Evolutionary conservation across 92 coral and sea anemone genomes (phyloP).

Genomic region (Porites divaricata): DNA sequence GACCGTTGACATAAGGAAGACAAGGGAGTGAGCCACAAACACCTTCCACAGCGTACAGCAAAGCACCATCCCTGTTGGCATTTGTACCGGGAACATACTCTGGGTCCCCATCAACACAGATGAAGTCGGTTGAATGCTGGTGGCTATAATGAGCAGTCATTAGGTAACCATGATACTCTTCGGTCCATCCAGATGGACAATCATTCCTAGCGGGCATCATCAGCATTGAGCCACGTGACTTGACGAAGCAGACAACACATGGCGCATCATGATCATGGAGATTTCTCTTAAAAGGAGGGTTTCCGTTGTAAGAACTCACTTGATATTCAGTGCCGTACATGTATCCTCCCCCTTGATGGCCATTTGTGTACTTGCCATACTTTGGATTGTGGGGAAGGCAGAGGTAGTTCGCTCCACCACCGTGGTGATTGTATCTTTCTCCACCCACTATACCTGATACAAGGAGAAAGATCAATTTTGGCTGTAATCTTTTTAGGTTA

Average conservation of each 20-base stretch:
- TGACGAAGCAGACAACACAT: constrained; percentile 68
- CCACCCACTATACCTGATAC: too few relatives aligned
- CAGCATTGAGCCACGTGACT: constrained; percentile 51
- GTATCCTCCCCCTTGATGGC: too few relatives aligned
- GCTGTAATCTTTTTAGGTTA: too few relatives aligned
- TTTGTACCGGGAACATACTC: constrained; percentile 44
- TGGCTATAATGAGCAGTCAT: constrained; percentile 60
- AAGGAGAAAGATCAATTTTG: too few relatives aligned
- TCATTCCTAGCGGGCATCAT: constrained; percentile 74
- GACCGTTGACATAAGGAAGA: constrained; percentile 47
- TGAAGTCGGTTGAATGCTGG: constrained; percentile 32
- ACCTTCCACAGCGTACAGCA: constrained; percentile 62
- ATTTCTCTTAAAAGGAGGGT: neutral
- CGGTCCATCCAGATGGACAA: constrained; percentile 79
- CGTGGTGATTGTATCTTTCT: too few relatives aligned
- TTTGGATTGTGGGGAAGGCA: too few relatives aligned
- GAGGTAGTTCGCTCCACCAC: too few relatives aligned
- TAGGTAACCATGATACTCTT: constrained; percentile 18
- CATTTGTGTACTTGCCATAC: too few relatives aligned
- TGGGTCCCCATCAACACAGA: constrained; percentile 73
- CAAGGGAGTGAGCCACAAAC: constrained; percentile 78
- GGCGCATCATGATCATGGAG: constrained; percentile 64
- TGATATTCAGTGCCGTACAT: too few relatives aligned
- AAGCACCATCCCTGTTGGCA: constrained; percentile 43
- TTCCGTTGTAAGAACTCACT: too few relatives aligned